Percentiles rank a stretch among this genome's conserved stretches.
These are phyloP conservation scores for Danio aesculapii DNA, from an alignment of 2,797 vertebrate genomes.

Conservation along the genomic window DNA sequence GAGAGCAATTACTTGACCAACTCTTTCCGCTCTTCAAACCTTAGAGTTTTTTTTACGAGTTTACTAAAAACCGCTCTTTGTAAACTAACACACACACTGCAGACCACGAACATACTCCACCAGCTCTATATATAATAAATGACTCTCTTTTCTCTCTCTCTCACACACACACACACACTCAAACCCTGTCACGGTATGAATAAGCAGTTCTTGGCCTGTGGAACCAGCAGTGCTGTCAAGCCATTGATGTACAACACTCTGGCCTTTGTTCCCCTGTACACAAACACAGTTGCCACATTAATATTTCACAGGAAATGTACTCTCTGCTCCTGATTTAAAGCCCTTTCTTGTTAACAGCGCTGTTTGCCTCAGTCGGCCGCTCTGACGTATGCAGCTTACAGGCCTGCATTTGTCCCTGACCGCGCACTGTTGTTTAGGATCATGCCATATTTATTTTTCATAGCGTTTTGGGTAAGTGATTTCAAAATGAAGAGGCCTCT, in stretches of 20 bases:
- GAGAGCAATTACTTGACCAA: conserved; percentile 41
- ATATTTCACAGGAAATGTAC: conserved; percentile 83
- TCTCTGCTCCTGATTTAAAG: conserved; percentile 81
- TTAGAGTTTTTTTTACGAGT: conserved; percentile 21
- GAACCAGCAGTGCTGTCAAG: conserved; percentile 75
- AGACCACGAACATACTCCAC: conserved; percentile 69
- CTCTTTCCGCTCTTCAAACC: conserved; percentile 14
- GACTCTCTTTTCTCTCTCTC: conserved; percentile 64
- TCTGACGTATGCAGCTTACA: conserved; percentile 77
- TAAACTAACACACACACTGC: conserved; percentile 63
- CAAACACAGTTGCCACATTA: conserved; percentile 84
- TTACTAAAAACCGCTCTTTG: conserved; percentile 52
- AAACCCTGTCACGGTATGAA: conserved; percentile 68
- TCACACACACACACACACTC: conserved; percentile 45
- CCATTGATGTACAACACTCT: conserved; percentile 82
- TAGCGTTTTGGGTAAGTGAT: not conserved
- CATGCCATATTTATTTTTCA: conserved; percentile 31
- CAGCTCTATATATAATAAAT: conserved; percentile 82
- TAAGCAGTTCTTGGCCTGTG: conserved; percentile 72
- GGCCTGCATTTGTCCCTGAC: conserved; percentile 73
- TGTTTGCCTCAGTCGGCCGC: conserved; percentile 77
- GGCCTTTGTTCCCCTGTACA: conserved; percentile 81
- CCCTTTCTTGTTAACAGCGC: conserved; percentile 82
- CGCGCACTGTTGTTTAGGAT: conserved; percentile 72
- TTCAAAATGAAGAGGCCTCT: conserved; percentile 8